Conservation (phyloP, 2,113 vertebrate species). For the Etheostoma cragini region DNA sequence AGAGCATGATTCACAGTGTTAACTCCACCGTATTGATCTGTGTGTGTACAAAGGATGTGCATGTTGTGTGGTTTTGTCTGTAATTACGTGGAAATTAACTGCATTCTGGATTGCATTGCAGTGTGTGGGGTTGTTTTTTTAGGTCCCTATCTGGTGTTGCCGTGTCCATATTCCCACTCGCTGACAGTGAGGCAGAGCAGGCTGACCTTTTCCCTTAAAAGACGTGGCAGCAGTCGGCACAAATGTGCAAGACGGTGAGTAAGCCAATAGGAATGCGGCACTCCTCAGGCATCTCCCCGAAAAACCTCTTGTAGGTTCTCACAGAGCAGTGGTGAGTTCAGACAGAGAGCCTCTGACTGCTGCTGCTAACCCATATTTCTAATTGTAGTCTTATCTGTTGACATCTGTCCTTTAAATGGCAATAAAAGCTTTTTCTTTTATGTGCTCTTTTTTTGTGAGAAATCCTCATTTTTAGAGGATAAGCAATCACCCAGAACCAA, state of each 20-base stretch:
- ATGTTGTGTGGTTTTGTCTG: slow-evolving; percentile 11
- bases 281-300: slow-evolving; percentile 42
- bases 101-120: slow-evolving; percentile 3
- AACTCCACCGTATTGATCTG: background rate
- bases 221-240: slow-evolving; percentile 40
- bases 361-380: slow-evolving; percentile 1
- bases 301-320: slow-evolving; percentile 47
- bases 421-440: background rate
- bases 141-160: slow-evolving; percentile 18
- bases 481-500: background rate
- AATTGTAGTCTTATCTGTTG: background rate
- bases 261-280: slow-evolving; percentile 68
- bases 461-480: background rate
- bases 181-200: slow-evolving; percentile 40
- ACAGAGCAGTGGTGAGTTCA: slow-evolving; percentile 10
- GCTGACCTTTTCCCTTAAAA: slow-evolving; percentile 59
- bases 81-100: background rate
- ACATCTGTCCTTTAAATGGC: background rate
- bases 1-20: slow-evolving; percentile 5
- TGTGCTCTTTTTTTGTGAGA: background rate
- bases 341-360: background rate
- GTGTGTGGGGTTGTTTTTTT: slow-evolving; percentile 11
- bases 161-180: slow-evolving; percentile 24
- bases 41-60: background rate
- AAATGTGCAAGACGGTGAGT: slow-evolving; percentile 53